These are phyloP conservation scores for Plagodis pulveraria DNA, from an alignment of 2,888 invertebrate species.

Conservation along the genomic window DNA sequence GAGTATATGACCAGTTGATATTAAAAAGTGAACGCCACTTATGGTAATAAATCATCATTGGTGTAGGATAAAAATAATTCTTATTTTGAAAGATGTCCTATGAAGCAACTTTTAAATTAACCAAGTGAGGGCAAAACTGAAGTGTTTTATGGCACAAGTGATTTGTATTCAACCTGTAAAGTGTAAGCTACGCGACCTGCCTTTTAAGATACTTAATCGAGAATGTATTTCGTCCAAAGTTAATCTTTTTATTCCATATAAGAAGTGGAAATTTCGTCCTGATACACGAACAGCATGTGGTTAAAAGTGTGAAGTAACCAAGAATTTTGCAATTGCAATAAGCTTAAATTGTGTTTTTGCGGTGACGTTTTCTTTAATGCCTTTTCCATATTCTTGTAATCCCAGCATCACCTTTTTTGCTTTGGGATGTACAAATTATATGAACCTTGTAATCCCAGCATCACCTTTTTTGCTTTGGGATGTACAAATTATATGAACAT, in stretches of 20 bases:
- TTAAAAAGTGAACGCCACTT: slow-evolving; percentile 27
- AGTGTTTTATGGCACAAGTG: slow-evolving; percentile 45
- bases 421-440: no score
- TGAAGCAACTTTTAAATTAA: slow-evolving; percentile 11
- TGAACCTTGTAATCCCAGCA: no score
- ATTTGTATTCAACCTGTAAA: slow-evolving; percentile 52
- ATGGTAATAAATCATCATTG: slow-evolving; percentile 23
- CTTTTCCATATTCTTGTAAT: no score
- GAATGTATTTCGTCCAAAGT: slow-evolving; percentile 47
- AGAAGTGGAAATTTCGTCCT: slow-evolving; percentile 46
- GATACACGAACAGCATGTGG: slow-evolving; percentile 28
- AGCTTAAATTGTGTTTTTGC: slow-evolving; percentile 4
- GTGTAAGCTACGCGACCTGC: slow-evolving; percentile 45
- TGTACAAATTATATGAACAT: no score
- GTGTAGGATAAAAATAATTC: slow-evolving; percentile 13
- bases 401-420: no score
- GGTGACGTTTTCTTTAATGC: neutral
- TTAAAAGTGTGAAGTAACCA: slow-evolving; percentile 51
- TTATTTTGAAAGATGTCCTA: slow-evolving; percentile 17
- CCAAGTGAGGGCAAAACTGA: slow-evolving; percentile 21
- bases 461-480: no score
- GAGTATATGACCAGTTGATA: slow-evolving; percentile 14
- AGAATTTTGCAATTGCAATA: slow-evolving; percentile 40
- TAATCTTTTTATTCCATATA: slow-evolving; percentile 55
- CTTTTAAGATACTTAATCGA: slow-evolving; percentile 57